Base-by-base conservation (phyloP, 2,113 vertebrate species). In the Buteo buteo region DNA sequence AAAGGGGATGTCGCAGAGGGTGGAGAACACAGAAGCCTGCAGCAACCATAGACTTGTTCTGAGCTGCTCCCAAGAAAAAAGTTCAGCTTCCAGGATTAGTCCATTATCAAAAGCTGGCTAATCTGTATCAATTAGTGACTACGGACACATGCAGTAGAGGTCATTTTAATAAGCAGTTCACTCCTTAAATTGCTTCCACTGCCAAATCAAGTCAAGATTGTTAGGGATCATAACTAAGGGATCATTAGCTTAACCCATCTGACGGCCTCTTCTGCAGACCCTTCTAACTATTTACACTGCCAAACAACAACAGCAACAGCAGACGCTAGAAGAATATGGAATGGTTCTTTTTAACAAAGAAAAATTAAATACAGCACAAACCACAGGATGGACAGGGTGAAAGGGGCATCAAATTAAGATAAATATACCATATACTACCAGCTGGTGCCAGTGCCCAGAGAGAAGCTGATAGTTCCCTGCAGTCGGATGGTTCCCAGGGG, bases 71-170 rank as follows among this genome's bases (percentile, higher is more conserved):
- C 38, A 50, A 80, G 61, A 21, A 52, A 54, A n/a, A 80, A 71
- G 34, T 42, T 85, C 66, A 31, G 73, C 78, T 96, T 94, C 74
- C 59, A 93, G 84, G 89, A 96, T 96, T 90, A 94, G 94, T 97
- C 89, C 76, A 88, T 93, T 90, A 67, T 58, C 74, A 95, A 93
- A 94, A 89, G 81, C 73, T 88, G 50, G 82, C 64, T 97, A 96
- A 94, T 96, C 91, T 96, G 71, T 90, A 95, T 94, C 94, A 90
- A 81, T 95, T 96, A 86, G 89, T 47, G 65, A 94, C 74, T 28
- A 88, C 29, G 91, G 82, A 86, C 55, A 91, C 64, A 86, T 55
- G 84, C 71, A 57, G 31, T 28, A 97, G 85, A 96, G 94, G 87
- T 96, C 91, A 92, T 74, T 94, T 89, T 64, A 96, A 96, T 89